These are phyloP conservation scores for Drosophila meridiana DNA, from an alignment of 2,888 invertebrate genomes.

Conservation along the genomic window DNA sequence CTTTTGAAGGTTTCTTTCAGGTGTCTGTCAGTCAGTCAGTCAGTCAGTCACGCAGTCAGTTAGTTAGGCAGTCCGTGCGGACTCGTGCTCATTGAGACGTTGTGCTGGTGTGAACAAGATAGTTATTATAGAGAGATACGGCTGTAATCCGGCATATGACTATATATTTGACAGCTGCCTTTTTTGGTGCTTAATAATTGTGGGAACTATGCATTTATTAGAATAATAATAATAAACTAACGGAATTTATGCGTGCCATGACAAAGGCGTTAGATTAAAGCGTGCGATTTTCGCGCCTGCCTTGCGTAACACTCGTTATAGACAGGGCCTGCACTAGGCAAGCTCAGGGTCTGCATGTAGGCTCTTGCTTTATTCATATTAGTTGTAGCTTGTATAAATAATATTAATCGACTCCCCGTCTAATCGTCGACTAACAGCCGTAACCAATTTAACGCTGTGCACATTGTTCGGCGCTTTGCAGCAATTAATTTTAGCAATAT, in stretches of 20 bases:
- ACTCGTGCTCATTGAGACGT: slow-evolving; percentile 61
- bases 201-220: slow-evolving; percentile 72
- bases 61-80: slow-evolving; percentile 30
- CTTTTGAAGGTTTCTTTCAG: slow-evolving; percentile 73
- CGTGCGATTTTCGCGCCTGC: slow-evolving; percentile 42
- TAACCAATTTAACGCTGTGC: slow-evolving; percentile 51
- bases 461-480: slow-evolving; percentile 58
- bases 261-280: slow-evolving; percentile 56
- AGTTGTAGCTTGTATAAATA: background rate
- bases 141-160: slow-evolving; percentile 29
- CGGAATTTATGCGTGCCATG: slow-evolving; percentile 68
- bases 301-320: slow-evolving; percentile 50
- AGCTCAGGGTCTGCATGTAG: slow-evolving; percentile 21
- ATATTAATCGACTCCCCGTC: slow-evolving; percentile 5
- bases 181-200: slow-evolving; percentile 63
- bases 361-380: background rate
- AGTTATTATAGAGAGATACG: slow-evolving; percentile 50
- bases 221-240: slow-evolving; percentile 72
- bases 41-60: slow-evolving; percentile 40
- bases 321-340: slow-evolving; percentile 10
- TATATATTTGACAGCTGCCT: slow-evolving; percentile 37
- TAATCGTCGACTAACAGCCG: slow-evolving; percentile 39
- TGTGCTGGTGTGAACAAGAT: slow-evolving; percentile 63
- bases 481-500: slow-evolving; percentile 57
- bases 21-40: slow-evolving; percentile 38